These are phyloP conservation scores for Discoglossus pictus DNA, from an alignment of 2,797 vertebrate genomes.

Conservation along the genomic window DNA sequence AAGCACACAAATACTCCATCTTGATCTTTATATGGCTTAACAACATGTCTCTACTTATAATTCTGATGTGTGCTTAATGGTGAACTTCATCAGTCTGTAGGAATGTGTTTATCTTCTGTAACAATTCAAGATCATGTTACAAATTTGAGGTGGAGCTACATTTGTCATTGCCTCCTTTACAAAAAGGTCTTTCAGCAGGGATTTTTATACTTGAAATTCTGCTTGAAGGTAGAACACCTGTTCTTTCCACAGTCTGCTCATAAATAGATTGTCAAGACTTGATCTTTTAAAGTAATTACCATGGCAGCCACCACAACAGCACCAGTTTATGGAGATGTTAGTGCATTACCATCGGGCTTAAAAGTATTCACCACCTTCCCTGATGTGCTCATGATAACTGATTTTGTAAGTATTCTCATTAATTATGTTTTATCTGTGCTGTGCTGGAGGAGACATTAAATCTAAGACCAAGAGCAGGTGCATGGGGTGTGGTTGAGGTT, in stretches of 20 bases:
- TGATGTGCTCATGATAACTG: constrained; percentile 13
- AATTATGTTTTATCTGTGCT: not conserved
- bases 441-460: not conserved
- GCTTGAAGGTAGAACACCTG: not conserved
- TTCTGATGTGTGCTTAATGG: not conserved
- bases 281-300: no score
- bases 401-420: not conserved
- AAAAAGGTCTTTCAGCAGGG: not conserved
- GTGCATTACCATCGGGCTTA: constrained; percentile 2
- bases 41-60: not conserved
- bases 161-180: not conserved
- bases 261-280: not conserved
- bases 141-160: not conserved
- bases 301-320: not conserved
- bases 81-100: not conserved
- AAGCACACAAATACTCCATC: no score
- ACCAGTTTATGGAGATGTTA: not conserved
- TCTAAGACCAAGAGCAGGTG: no score
- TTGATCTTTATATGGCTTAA: not conserved
- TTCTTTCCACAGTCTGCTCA: not conserved
- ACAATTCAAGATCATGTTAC: constrained; percentile 3
- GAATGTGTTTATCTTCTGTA: not conserved
- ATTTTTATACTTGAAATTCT: not conserved
- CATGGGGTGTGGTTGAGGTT: no score
- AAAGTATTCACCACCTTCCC: not conserved